A percentile compares a stretch with the other conserved stretches of the same genome.
These are phyloP conservation scores for Nothobranchius kuhntae DNA, from an alignment of 2,113 vertebrate species.

Conservation along the genomic window DNA sequence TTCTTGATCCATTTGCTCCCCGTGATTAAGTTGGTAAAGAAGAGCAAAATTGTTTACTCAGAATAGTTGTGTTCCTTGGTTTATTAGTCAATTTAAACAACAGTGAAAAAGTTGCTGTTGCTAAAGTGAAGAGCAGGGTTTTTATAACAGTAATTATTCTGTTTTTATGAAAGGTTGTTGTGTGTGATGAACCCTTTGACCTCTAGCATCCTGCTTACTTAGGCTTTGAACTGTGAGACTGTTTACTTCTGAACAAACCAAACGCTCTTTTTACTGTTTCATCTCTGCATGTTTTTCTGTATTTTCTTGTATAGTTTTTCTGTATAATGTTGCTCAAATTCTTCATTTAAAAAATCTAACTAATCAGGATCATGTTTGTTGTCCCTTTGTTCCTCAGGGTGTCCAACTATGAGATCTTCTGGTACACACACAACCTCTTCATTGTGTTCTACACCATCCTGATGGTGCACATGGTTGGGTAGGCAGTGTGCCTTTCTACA, in stretches of 20 bases:
- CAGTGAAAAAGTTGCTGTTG: constrained; percentile 32
- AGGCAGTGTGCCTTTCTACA: constrained; percentile 57
- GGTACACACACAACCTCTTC: constrained; percentile 98
- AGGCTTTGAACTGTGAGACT: constrained; percentile 36
- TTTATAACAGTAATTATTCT: constrained; percentile 29
- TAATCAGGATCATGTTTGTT: neutral
- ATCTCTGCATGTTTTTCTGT: constrained; percentile 5
- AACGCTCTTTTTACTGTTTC: constrained; percentile 21
- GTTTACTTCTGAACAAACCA: constrained; percentile 47
- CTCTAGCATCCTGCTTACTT: constrained; percentile 50
- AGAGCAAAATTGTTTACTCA: neutral
- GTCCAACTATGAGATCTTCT: constrained; percentile 96
- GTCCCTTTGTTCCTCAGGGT: constrained; percentile 76
- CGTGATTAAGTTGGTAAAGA: neutral
- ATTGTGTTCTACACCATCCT: constrained; percentile 95
- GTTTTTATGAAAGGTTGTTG: constrained; percentile 40
- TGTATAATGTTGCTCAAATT: neutral
- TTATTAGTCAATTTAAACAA: neutral
- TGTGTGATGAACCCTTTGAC: constrained; percentile 55
- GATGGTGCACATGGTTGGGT: constrained; percentile 93
- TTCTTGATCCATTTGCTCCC: neutral
- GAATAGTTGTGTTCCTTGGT: neutral
- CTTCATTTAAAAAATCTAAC: neutral
- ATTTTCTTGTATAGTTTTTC: neutral
- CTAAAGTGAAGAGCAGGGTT: constrained; percentile 10